A percentile compares a stretch with the other conserved stretches of the same genome.
phyloP scores from a whole-genome alignment of 2,888 invertebrate species.

The Drosophila diplacantha region DNA sequence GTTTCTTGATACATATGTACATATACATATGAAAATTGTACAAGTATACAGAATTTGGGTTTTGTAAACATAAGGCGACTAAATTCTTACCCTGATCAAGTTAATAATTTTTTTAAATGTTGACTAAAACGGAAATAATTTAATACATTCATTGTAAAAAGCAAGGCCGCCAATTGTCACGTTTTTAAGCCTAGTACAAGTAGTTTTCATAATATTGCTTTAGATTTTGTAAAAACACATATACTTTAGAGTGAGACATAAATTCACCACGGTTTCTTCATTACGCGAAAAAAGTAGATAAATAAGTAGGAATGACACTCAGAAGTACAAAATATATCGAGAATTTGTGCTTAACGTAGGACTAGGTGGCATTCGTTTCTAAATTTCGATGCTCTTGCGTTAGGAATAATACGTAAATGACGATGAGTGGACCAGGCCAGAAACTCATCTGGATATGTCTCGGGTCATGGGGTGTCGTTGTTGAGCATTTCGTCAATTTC shows the following conservation, averaged over 20 bases:
- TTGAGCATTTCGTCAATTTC: constrained; percentile 31
- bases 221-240: not conserved
- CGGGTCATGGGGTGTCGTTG: constrained; percentile 28
- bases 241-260: not conserved
- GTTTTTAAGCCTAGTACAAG: not conserved
- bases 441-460: constrained; percentile 35
- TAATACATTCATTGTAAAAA: not conserved
- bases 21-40: not conserved
- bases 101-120: not conserved
- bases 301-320: constrained; percentile 61
- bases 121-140: not conserved
- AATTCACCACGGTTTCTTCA: constrained; percentile 13
- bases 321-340: constrained; percentile 39
- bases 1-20: too few relatives aligned
- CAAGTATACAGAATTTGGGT: too few relatives aligned
- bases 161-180: constrained; percentile 2
- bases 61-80: not conserved
- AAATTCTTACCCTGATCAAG: not conserved
- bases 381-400: constrained; percentile 44
- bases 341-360: constrained; percentile 46
- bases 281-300: constrained; percentile 56
- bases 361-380: constrained; percentile 48
- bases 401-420: constrained; percentile 65
- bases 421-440: constrained; percentile 26
- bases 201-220: not conserved